Conservation (phyloP, 2,113 vertebrate genomes). For the Xenopus laevis region DNA sequence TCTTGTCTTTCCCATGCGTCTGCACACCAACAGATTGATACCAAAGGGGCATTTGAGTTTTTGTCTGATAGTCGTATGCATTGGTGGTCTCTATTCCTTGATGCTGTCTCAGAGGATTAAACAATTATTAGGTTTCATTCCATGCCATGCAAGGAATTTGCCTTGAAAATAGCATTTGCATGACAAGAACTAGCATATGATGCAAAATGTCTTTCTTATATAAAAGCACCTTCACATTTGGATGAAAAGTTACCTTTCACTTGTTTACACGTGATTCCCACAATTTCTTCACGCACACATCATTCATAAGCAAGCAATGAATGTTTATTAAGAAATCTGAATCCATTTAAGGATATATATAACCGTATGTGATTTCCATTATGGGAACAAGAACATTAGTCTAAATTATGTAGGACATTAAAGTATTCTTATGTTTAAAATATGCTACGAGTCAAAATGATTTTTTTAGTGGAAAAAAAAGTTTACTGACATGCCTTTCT, state of each 20-base stretch:
- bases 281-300: too few species aligned
- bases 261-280: too few species aligned
- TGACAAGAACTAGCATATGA: neutral
- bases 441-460: constrained; percentile 16
- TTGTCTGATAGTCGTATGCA: constrained; percentile 45
- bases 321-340: too few species aligned
- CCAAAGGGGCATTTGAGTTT: constrained; percentile 58
- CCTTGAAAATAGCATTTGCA: neutral
- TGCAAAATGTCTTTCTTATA: neutral
- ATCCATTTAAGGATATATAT: too few species aligned
- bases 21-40: constrained; percentile 56
- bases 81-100: constrained; percentile 52
- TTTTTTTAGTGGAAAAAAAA: constrained; percentile 24
- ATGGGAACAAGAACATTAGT: neutral
- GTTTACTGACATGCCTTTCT: constrained; percentile 53
- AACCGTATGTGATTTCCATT: neutral
- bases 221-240: too few species aligned
- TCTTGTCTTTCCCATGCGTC: constrained; percentile 59
- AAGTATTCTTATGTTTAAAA: neutral
- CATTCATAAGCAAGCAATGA: too few species aligned
- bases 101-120: constrained; percentile 52
- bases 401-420: neutral
- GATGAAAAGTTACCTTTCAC: too few species aligned
- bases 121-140: constrained; percentile 52
- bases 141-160: neutral